These are phyloP conservation scores for Drosophila quasianomalipes DNA, from an alignment of 2,888 invertebrate genomes.

Conservation along the genomic window DNA sequence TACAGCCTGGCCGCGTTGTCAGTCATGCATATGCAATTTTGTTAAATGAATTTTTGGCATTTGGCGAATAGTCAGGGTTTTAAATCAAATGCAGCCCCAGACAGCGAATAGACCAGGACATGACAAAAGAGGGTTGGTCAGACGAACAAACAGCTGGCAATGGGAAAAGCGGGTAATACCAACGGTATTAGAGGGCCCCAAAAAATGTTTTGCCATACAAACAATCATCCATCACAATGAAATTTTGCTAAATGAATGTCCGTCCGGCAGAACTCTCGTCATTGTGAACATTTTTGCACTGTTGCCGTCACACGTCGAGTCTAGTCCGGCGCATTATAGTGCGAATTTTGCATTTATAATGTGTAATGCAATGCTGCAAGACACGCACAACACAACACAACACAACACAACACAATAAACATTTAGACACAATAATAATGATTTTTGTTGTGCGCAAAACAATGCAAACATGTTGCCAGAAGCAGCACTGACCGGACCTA, in stretches of 20 bases:
- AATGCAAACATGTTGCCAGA: slow-evolving; percentile 32
- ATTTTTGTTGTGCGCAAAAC: slow-evolving; percentile 55
- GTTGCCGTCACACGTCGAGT: slow-evolving; percentile 11
- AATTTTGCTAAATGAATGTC: slow-evolving; percentile 42
- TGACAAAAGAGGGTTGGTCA: neutral
- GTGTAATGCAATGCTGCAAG: slow-evolving; percentile 42
- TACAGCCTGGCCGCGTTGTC: slow-evolving; percentile 4
- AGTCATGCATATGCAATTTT: slow-evolving; percentile 60
- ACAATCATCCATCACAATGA: slow-evolving; percentile 78
- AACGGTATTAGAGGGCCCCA: slow-evolving; percentile 34
- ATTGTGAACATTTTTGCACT: slow-evolving; percentile 62
- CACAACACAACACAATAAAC: slow-evolving; percentile 12
- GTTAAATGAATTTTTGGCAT: slow-evolving; percentile 67
- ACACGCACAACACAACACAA: slow-evolving; percentile 25
- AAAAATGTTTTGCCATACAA: slow-evolving; percentile 71
- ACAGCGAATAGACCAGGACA: slow-evolving; percentile 1
- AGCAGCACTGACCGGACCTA: slow-evolving; percentile 11
- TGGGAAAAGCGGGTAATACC: neutral
- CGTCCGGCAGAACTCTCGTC: slow-evolving; percentile 29
- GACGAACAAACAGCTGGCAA: slow-evolving; percentile 1
- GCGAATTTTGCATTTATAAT: slow-evolving; percentile 81
- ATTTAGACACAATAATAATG: slow-evolving; percentile 36
- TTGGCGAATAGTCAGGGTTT: slow-evolving; percentile 45
- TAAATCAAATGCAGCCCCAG: slow-evolving; percentile 33
- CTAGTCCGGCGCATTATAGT: slow-evolving; percentile 65